Percentiles rank a stretch among this genome's conserved stretches.
These are phyloP conservation scores for Riptortus pedestris DNA, from an alignment of 1,140 invertebrate genomes.

Conservation along the genomic window DNA sequence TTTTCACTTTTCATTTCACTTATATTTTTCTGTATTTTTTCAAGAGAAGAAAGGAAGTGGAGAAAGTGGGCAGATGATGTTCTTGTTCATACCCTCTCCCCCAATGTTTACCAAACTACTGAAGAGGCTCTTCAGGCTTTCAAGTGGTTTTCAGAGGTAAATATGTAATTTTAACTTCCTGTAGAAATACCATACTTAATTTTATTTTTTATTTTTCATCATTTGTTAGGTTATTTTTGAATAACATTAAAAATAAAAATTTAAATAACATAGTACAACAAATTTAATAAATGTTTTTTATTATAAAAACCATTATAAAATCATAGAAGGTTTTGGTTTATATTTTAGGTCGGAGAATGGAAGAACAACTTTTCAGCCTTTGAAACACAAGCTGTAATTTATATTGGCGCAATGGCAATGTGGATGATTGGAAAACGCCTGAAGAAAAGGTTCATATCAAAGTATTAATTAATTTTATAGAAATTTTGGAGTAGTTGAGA, in stretches of 20 bases:
- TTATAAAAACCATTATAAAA: too few relatives aligned
- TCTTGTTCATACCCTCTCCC: constrained; percentile 85
- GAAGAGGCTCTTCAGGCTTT: constrained; percentile 81
- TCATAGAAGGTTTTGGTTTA: not conserved
- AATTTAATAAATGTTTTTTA: not conserved
- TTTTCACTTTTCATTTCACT: too few relatives aligned
- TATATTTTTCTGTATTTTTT: constrained; percentile 10
- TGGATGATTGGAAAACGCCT: constrained; percentile 81
- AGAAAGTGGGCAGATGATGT: constrained; percentile 85
- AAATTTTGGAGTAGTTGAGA: not conserved
- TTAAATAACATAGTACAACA: not conserved
- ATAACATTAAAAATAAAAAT: not conserved
- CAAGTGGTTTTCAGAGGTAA: constrained; percentile 73
- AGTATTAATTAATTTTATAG: not conserved
- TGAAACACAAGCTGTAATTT: constrained; percentile 81
- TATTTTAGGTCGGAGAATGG: constrained; percentile 74
- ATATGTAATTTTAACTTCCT: not conserved
- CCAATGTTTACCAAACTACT: constrained; percentile 87
- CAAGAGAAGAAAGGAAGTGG: constrained; percentile 78
- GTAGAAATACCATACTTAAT: too few relatives aligned
- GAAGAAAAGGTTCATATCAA: constrained; percentile 61
- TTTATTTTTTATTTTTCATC: not conserved
- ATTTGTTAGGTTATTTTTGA: not conserved
- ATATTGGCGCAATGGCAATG: constrained; percentile 89
- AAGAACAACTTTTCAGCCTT: constrained; percentile 72